Base-by-base conservation (phyloP, 1,140 invertebrate genomes). In the Drosophila mauritiana region DNA sequence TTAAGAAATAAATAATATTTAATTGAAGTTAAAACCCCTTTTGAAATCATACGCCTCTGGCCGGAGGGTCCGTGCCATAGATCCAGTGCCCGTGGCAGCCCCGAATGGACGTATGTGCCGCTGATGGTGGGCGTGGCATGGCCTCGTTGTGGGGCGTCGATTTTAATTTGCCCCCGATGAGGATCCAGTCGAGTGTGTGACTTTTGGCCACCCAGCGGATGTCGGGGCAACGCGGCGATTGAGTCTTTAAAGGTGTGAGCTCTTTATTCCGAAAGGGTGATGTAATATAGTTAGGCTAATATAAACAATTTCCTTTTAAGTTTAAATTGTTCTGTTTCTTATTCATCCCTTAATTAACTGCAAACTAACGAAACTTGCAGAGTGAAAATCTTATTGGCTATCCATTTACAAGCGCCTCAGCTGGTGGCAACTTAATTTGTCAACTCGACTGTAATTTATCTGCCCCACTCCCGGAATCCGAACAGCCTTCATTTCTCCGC, bases 401-500 rank as follows among this genome's bases (percentile, higher is more conserved):
- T n/a, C 42, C 67, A 70, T 70, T 70, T 70, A 70, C 57, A 40
- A 56, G 36, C 42, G 67, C 67, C 64, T 36, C 64, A 57, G 51
- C 27, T 22, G 54, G 42, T 62, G 46, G 57, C 59, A 86, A 88
- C 84, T 88, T 88, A 83, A 88, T 88, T 88, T 88, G 76, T 88
- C 84, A 88, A 88, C 62, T 83, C 70, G 63, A 77, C 52, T 88
- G 84, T 77, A 88, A 88, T 88, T 89, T 89, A 83, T 89, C 83
- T 83, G 58, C 59, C 72, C 77, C 81, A 68, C 70, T 79, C 53
- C 54, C 37, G 4, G 48, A 56, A 3, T 39, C 67, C 25, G 51
- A 49, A 64, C 69, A 37, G 39, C 49, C 25, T 51, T 13, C 67
- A 34, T 22, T 34, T 36, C 20, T 27, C 25, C 37, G 12, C 7